Conservation (phyloP, 2,888 invertebrate species). For the Cantharis lateralis region DNA sequence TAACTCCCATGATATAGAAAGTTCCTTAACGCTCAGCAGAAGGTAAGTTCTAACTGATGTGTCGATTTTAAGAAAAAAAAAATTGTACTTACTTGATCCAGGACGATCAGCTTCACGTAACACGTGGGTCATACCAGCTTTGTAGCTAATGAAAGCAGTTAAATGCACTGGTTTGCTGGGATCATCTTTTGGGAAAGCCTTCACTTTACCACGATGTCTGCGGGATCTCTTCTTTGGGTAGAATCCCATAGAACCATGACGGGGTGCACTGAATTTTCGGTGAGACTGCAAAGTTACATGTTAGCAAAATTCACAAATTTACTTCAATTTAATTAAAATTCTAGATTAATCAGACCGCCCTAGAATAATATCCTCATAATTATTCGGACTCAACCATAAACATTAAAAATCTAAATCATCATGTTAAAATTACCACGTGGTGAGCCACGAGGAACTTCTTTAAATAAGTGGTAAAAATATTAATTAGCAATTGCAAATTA, state of each 20-base stretch:
- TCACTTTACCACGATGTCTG: conserved; percentile 97
- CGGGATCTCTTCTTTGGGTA: conserved; percentile 97
- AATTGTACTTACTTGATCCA: conserved; percentile 87
- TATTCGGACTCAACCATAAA: conserved; percentile 74
- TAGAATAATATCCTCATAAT: conserved; percentile 69
- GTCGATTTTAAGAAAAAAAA: conserved; percentile 37
- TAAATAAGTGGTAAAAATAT: neutral
- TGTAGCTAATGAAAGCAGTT: conserved; percentile 97
- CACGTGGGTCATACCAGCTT: conserved; percentile 99
- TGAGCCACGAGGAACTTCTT: neutral
- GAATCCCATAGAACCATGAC: conserved; percentile 99
- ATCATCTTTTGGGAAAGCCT: conserved; percentile 99
- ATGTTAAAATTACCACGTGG: conserved; percentile 48
- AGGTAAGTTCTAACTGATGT: conserved; percentile 55
- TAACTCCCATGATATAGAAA: conserved; percentile 38
- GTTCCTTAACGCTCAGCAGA: conserved; percentile 49
- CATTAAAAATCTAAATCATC: conserved; percentile 67
- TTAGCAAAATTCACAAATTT: neutral
- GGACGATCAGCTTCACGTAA: conserved; percentile 98
- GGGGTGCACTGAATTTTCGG: conserved; percentile 98
- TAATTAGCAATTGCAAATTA: neutral
- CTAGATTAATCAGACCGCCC: conserved; percentile 70
- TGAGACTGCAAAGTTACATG: conserved; percentile 78
- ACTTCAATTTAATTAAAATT: neutral
- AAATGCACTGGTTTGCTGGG: conserved; percentile 94